These are phyloP conservation scores for Drosophila parthenogenetica DNA, from an alignment of 2,888 invertebrate species.

Conservation along the genomic window DNA sequence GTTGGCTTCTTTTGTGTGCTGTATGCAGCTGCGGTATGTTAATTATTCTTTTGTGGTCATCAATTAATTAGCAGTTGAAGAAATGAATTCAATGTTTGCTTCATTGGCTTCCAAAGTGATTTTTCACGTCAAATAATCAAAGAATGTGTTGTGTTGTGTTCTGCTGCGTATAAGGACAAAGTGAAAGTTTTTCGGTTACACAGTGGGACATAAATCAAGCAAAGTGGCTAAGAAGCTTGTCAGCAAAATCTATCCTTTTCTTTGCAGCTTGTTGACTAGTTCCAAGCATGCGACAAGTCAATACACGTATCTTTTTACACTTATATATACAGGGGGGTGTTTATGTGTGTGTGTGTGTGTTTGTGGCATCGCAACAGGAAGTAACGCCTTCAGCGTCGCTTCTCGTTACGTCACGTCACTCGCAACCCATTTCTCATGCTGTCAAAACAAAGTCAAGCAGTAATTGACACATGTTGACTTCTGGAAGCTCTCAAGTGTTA, in stretches of 20 bases:
- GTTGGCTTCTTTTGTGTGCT: slow-evolving; percentile 8
- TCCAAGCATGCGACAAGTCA: slow-evolving; percentile 10
- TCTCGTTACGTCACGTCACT: slow-evolving; percentile 11
- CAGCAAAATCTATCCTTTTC: neutral
- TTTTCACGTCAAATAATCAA: slow-evolving; percentile 36
- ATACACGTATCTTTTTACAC: neutral
- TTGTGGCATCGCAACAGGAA: slow-evolving; percentile 6
- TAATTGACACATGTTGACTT: slow-evolving; percentile 76
- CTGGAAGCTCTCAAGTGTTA: slow-evolving; percentile 33
- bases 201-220: slow-evolving; percentile 33
- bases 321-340: neutral
- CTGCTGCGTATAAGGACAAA: neutral
- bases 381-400: neutral
- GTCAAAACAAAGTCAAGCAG: slow-evolving; percentile 69
- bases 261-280: neutral
- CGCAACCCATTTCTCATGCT: slow-evolving; percentile 64
- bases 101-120: slow-evolving; percentile 50
- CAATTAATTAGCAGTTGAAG: slow-evolving; percentile 63
- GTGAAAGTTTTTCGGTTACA: slow-evolving; percentile 3
- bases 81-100: slow-evolving; percentile 45
- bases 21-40: slow-evolving; percentile 32
- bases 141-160: neutral
- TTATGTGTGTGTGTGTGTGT: neutral
- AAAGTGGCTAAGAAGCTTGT: slow-evolving; percentile 16
- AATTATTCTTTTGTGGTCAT: slow-evolving; percentile 55